These are phyloP conservation scores for Diogma glabrata DNA, from an alignment of 2,888 invertebrate species.

Conservation along the genomic window DNA sequence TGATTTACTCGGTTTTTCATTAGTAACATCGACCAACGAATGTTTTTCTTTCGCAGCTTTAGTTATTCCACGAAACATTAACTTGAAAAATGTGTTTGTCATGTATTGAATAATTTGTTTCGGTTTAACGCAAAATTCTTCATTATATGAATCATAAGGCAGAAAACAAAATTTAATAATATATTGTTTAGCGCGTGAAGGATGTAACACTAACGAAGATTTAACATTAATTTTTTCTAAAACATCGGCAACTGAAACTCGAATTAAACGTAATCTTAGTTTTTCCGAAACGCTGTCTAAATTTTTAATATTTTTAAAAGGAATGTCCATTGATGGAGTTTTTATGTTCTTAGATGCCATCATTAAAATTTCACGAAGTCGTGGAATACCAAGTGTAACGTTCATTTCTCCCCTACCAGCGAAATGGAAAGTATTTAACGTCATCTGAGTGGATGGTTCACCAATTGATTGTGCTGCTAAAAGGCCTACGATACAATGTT, in stretches of 20 bases:
- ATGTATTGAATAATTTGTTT: constrained; percentile 58
- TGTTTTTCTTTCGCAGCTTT: constrained; percentile 44
- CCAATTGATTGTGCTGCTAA: constrained; percentile 97
- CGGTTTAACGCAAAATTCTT: constrained; percentile 59
- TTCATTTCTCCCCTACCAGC: constrained; percentile 99
- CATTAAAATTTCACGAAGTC: constrained; percentile 94
- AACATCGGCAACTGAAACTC: constrained; percentile 68
- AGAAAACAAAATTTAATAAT: constrained; percentile 61
- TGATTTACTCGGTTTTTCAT: constrained; percentile 28
- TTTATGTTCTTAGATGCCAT: constrained; percentile 84
- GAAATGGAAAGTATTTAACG: constrained; percentile 98
- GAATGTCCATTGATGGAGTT: constrained; percentile 94
- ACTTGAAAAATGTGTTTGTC: constrained; percentile 56
- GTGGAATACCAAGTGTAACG: constrained; percentile 98
- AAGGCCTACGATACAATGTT: constrained; percentile 50
- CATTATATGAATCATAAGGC: constrained; percentile 59
- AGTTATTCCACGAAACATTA: constrained; percentile 49
- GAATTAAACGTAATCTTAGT: constrained; percentile 59
- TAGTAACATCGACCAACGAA: constrained; percentile 35
- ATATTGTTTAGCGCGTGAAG: constrained; percentile 49
- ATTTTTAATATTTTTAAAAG: constrained; percentile 49
- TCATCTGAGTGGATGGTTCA: constrained; percentile 99
- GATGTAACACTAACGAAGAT: constrained; percentile 39
- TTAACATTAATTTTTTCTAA: constrained; percentile 44
- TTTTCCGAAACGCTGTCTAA: constrained; percentile 48